Evolutionary conservation across 2,113 vertebrate species (phyloP).

Genomic region (Vidua macroura): DNA sequence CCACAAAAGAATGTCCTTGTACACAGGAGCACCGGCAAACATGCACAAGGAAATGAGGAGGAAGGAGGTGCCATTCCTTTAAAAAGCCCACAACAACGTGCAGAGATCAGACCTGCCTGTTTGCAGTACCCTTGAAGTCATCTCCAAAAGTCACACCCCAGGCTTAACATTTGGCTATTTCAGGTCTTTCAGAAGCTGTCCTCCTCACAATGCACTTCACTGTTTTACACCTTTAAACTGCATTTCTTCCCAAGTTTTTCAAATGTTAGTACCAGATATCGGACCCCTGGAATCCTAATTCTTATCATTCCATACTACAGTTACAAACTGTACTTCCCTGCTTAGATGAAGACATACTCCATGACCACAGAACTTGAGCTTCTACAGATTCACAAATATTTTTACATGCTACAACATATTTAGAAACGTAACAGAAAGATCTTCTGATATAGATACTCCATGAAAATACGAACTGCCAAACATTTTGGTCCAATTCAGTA

Average conservation of each 20-base stretch:
- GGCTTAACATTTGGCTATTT: rapidly evolving
- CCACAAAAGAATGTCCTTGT: no score
- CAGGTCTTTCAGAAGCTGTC: neutral
- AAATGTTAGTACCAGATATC: neutral
- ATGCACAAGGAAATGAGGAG: no score
- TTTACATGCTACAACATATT: neutral
- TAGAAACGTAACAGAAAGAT: neutral
- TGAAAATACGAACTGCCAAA: neutral
- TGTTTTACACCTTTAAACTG: neutral
- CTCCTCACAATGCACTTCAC: neutral
- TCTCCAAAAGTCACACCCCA: neutral
- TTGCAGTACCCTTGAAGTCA: no score
- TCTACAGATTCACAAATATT: neutral
- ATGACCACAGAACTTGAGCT: neutral
- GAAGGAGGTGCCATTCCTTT: no score
- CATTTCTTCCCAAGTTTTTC: neutral
- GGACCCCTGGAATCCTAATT: neutral
- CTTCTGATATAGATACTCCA: neutral
- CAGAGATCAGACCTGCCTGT: no score
- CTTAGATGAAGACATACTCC: neutral
- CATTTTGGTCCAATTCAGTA: neutral
- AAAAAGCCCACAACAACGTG: no score
- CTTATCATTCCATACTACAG: neutral
- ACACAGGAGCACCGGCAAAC: no score
- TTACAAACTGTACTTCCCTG: neutral